A percentile compares a stretch with the other conserved stretches of the same genome.
These are phyloP conservation scores for Erinaceus europaeus DNA, from an alignment of 2,113 vertebrate genomes.

Conservation along the genomic window DNA sequence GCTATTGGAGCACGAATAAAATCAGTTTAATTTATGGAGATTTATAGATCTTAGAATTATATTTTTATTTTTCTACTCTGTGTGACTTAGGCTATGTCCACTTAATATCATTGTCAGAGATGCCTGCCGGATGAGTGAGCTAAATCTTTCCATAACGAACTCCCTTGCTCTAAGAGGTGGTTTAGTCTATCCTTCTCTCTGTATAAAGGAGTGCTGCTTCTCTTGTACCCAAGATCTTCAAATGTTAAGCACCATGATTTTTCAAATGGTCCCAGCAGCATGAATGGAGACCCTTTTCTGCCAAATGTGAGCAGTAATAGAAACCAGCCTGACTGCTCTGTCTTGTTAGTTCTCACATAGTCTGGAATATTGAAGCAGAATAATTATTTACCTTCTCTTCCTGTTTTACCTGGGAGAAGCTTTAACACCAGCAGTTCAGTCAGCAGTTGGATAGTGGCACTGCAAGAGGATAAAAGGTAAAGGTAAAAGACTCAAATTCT, in stretches of 20 bases:
- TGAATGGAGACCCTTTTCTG: not conserved
- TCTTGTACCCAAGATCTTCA: not conserved
- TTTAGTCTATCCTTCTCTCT: not conserved
- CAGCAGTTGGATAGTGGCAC: not conserved
- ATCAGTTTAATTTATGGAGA: slow-evolving; percentile 45
- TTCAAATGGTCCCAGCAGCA: slow-evolving; percentile 3
- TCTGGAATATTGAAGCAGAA: not conserved
- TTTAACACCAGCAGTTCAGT: not conserved
- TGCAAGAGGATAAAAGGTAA: not conserved
- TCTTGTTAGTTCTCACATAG: not conserved
- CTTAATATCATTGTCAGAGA: not conserved
- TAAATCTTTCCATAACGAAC: not conserved
- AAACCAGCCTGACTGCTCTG: not conserved
- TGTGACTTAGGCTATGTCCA: not conserved
- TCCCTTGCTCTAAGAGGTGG: not conserved
- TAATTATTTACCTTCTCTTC: not conserved
- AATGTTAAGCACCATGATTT: not conserved
- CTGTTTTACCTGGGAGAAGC: slow-evolving; percentile 1
- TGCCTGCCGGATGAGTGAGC: not conserved
- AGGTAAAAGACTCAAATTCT: not conserved
- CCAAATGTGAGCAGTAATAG: not conserved
- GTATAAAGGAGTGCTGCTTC: not conserved
- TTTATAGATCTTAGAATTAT: slow-evolving; percentile 18
- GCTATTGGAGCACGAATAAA: slow-evolving; percentile 35
- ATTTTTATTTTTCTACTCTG: not conserved